A percentile compares a stretch with the other conserved stretches of the same genome.
phyloP scores from a whole-genome alignment of 2,797 vertebrate genomes.

The Coregonus ussuriensis region DNA sequence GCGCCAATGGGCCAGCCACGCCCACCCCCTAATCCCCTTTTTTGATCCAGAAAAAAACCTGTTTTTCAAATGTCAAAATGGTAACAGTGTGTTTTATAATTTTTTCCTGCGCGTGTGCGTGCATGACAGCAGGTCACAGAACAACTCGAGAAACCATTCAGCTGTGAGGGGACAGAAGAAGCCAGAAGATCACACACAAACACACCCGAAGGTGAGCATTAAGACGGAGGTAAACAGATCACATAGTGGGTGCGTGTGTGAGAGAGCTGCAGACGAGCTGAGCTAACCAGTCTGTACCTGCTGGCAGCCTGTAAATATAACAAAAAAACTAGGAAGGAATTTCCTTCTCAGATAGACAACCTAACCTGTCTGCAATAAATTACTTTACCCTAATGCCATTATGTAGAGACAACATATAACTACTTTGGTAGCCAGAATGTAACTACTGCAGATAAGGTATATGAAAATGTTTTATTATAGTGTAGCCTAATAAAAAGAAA shows the following conservation, averaged over 20 bases:
- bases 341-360: not conserved
- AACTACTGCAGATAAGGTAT: too few relatives aligned
- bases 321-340: not conserved
- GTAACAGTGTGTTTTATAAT: conserved; percentile 42
- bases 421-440: too few relatives aligned
- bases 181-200: conserved; percentile 34
- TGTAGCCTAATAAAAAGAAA: too few relatives aligned
- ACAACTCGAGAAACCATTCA: conserved; percentile 59
- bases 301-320: conserved; percentile 53
- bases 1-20: too few relatives aligned
- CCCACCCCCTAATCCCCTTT: too few relatives aligned
- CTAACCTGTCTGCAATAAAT: not conserved
- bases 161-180: conserved; percentile 60
- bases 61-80: not conserved
- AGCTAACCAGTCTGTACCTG: conserved; percentile 69
- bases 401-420: too few relatives aligned
- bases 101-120: conserved; percentile 1
- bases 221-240: conserved; percentile 72
- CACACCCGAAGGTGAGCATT: conserved; percentile 67
- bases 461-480: too few relatives aligned
- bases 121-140: conserved; percentile 57
- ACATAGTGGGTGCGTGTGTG: conserved; percentile 66
- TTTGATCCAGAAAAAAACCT: too few relatives aligned
- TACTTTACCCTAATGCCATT: too few relatives aligned
- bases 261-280: conserved; percentile 73